Evolutionary conservation across 1,140 invertebrate genomes (phyloP), one percentile per base, ranked within the genome.

Genomic region (Acromyrmex echinatior): DNA sequence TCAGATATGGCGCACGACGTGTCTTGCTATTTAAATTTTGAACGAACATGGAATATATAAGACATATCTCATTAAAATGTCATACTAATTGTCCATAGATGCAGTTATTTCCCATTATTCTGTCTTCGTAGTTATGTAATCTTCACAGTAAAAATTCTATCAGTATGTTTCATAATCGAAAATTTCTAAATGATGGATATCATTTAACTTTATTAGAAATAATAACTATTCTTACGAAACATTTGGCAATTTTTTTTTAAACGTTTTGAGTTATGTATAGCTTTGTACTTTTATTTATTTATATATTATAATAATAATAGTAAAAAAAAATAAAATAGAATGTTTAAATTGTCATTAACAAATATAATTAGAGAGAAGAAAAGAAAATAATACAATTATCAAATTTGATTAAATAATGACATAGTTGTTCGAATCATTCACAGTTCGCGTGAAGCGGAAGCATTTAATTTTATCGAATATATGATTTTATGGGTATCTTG

Each of bases 111-210:
- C 58, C 21, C 62, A 88, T 39, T 60, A 49, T 65, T 28, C 62
- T 16, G 16, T 25, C 58, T 45, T 14, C 5, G 6, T 68, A 45
- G 39, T 39, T 60, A 18, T 35, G 39, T 62, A 39, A 12, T n/a
- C 14, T 70, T 76, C 7, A 12, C 45, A n/a, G 35, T 66, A 21
- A 88, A 89, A 86, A 18, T 70, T 60, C 31, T 56, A n/a, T 51
- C 12, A 31, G 35, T 4, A 45, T 39, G 12, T 74, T 45, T 58
- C 53, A 66, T 88, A 76, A 86, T 84, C 39, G 16, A 74, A 88
- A 53, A 6, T 86, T 79, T 84, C 25, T 45, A 21, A 73, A 71
- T 60, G 14, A 0, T 51, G 14, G 14, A 12, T 53, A 4, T 1
- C 12, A 18, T 53, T 9, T 28, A 62, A 56, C 31, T 14, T 53